Conservation (phyloP, 2,888 invertebrate genomes). For the Eristalis arbustorum region DNA sequence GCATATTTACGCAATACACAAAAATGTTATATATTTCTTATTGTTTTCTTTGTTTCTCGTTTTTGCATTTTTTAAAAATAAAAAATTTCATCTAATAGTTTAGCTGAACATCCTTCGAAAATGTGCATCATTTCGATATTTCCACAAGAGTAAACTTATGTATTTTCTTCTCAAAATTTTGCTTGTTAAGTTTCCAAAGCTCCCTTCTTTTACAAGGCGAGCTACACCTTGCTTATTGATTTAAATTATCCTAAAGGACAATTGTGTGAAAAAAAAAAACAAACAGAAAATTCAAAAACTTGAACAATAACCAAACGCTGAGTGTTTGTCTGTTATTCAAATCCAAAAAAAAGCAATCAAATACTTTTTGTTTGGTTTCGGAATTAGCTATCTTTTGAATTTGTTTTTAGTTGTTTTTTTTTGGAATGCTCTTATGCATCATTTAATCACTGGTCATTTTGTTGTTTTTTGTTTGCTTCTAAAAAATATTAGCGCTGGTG, state of each 20-base stretch:
- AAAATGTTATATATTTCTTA: neutral
- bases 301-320: neutral
- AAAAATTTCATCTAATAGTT: slow-evolving; percentile 33
- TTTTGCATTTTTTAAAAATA: slow-evolving; percentile 38
- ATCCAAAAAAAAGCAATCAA: slow-evolving; percentile 41
- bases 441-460: slow-evolving; percentile 34
- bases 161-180: slow-evolving; percentile 73
- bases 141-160: slow-evolving; percentile 12
- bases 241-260: neutral
- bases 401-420: too few relatives aligned
- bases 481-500: neutral
- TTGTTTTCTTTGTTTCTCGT: slow-evolving; percentile 47
- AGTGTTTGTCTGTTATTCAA: neutral
- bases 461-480: neutral
- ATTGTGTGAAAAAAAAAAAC: neutral
- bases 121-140: slow-evolving; percentile 20
- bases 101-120: slow-evolving; percentile 64
- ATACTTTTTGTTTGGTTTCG: slow-evolving; percentile 8
- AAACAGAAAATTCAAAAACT: neutral
- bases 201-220: neutral
- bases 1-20: neutral
- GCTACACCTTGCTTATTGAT: neutral
- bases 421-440: slow-evolving; percentile 14
- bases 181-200: neutral
- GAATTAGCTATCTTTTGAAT: neutral